These are phyloP conservation scores for Drosophila subpulchrella DNA, from an alignment of 1,140 invertebrate species.

Conservation along the genomic window DNA sequence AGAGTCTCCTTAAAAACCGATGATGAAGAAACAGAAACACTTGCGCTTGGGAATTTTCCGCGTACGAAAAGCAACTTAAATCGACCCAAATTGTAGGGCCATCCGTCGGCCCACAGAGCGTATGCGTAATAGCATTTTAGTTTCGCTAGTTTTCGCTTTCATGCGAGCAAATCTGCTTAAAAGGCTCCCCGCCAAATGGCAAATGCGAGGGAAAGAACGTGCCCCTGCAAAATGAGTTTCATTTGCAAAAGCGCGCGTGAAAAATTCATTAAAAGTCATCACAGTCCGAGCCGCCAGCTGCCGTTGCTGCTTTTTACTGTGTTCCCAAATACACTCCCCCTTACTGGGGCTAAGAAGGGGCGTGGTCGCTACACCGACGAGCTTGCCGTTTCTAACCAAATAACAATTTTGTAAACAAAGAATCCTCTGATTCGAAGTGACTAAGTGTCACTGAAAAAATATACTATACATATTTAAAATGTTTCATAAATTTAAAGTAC, in stretches of 20 bases:
- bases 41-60: slow-evolving; percentile 26
- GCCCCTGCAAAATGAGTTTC: slow-evolving; percentile 80
- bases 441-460: no score
- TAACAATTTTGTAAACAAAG: not conserved
- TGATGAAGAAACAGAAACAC: slow-evolving; percentile 23
- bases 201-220: slow-evolving; percentile 60
- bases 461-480: no score
- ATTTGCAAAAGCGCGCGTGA: slow-evolving; percentile 78
- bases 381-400: not conserved
- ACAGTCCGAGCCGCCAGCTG: slow-evolving; percentile 47
- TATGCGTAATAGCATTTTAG: slow-evolving; percentile 81
- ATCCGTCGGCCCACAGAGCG: slow-evolving; percentile 56
- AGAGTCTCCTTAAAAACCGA: slow-evolving; percentile 10
- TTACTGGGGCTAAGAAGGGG: slow-evolving; percentile 6
- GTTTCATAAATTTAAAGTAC: not conserved
- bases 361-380: not conserved
- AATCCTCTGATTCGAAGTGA: not conserved
- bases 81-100: slow-evolving; percentile 66
- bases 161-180: slow-evolving; percentile 68
- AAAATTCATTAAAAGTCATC: slow-evolving; percentile 79
- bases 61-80: slow-evolving; percentile 39
- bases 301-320: not conserved
- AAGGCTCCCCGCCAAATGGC: slow-evolving; percentile 38
- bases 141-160: slow-evolving; percentile 81
- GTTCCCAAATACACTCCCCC: slow-evolving; percentile 14